These are phyloP conservation scores for Carpatolechia fugitivella DNA, from an alignment of 2,888 invertebrate genomes.

Conservation along the genomic window DNA sequence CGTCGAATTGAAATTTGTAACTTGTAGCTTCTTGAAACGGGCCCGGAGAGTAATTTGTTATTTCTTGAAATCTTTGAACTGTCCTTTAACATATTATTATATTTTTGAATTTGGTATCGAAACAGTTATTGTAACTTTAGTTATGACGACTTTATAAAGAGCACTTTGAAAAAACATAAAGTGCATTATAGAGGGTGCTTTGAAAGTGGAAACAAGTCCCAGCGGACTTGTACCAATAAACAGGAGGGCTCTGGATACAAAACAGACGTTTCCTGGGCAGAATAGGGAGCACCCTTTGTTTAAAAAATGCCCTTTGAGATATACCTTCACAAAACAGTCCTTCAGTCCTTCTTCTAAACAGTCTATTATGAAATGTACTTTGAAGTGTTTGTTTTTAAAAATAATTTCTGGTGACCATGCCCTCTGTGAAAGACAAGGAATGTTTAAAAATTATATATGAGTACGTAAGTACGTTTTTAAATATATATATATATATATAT, in stretches of 20 bases:
- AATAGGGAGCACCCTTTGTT: constrained; percentile 61
- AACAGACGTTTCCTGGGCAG: constrained; percentile 60
- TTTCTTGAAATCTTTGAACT: too few relatives aligned
- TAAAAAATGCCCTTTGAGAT: constrained; percentile 52
- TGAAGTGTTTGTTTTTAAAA: not conserved
- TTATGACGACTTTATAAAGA: constrained; percentile 1
- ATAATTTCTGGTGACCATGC: not conserved
- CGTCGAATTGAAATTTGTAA: too few relatives aligned
- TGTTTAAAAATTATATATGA: too few relatives aligned
- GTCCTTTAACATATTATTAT: too few relatives aligned
- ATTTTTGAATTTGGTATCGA: not conserved
- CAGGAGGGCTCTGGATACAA: constrained; percentile 59
- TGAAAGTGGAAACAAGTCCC: constrained; percentile 39
- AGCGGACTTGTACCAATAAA: constrained; percentile 64
- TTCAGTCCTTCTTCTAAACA: constrained; percentile 18
- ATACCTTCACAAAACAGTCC: too few relatives aligned
- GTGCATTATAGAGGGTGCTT: constrained; percentile 24
- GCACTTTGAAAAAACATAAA: constrained; percentile 4
- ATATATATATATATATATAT: too few relatives aligned
- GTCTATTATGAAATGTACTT: constrained; percentile 7
- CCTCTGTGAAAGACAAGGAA: too few relatives aligned
- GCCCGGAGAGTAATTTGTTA: too few relatives aligned
- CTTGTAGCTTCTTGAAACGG: too few relatives aligned
- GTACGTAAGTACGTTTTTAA: not conserved
- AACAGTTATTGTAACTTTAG: not conserved